Conservation (phyloP, 2,888 invertebrate species). For the Urechis unicinctus region DNA sequence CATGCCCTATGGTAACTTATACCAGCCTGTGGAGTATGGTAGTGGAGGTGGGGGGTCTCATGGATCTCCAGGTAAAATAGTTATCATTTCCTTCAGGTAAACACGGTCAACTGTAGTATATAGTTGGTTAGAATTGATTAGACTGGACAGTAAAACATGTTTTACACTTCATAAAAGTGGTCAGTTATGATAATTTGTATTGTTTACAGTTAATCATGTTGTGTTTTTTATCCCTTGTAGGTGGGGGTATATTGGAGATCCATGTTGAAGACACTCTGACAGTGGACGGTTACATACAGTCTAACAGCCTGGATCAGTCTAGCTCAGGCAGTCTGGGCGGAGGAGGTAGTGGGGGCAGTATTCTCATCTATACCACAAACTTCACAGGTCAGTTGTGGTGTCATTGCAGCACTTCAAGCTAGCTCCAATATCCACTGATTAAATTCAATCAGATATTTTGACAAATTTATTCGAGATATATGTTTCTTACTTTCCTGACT, state of each 20-base stretch:
- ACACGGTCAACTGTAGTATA: too few species aligned
- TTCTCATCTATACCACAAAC: slow-evolving; percentile 13
- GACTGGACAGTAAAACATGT: too few species aligned
- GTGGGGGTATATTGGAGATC: slow-evolving; percentile 28
- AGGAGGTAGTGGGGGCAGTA: slow-evolving; percentile 18
- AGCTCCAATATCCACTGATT: too few species aligned
- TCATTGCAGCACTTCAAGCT: too few species aligned
- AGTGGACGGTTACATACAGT: slow-evolving; percentile 28
- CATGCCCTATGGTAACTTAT: slow-evolving; percentile 27
- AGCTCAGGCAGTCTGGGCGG: slow-evolving; percentile 4
- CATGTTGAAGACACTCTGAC: slow-evolving; percentile 20
- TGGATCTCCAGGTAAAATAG: slow-evolving; percentile 27
- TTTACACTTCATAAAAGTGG: too few species aligned
- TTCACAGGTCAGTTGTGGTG: slow-evolving; percentile 14
- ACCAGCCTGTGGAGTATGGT: slow-evolving; percentile 25
- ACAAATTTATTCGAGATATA: too few species aligned
- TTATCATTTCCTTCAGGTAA: too few species aligned
- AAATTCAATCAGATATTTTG: too few species aligned
- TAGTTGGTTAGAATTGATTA: too few species aligned
- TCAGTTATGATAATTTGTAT: too few species aligned
- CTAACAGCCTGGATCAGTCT: slow-evolving; percentile 23
- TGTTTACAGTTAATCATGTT: too few species aligned
- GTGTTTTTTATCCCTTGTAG: slow-evolving; percentile 5
- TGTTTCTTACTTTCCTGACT: too few species aligned
- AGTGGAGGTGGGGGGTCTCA: slow-evolving; percentile 26